A percentile compares a stretch with the other conserved stretches of the same genome.
phyloP scores from a whole-genome alignment of 2,888 invertebrate species.

The Drosophila sordidula region DNA sequence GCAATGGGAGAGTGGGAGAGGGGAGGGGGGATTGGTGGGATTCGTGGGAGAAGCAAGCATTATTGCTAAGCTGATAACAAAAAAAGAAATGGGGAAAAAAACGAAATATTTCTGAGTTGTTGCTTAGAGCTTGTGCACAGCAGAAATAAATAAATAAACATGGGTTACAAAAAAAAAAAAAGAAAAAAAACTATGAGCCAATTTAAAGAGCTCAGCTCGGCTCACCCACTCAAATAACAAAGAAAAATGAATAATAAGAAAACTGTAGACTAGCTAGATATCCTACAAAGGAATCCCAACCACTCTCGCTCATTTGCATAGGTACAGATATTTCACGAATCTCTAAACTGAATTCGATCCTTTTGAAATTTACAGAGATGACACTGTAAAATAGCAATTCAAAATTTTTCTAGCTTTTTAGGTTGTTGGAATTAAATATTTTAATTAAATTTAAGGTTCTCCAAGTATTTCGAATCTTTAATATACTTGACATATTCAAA shows the following conservation, averaged over 20 bases:
- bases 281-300: neutral
- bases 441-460: no score
- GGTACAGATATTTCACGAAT: no score
- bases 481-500: no score
- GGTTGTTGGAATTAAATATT: no score
- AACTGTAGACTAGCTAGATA: neutral
- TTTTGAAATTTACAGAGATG: no score
- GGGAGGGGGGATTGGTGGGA: neutral
- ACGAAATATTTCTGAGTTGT: slow-evolving; percentile 30
- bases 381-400: no score
- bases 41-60: neutral
- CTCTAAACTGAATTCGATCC: no score
- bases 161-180: slow-evolving; percentile 4
- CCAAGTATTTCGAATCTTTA: no score
- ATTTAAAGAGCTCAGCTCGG: slow-evolving; percentile 26
- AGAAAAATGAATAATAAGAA: neutral
- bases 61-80: slow-evolving; percentile 20
- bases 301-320: neutral
- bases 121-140: slow-evolving; percentile 37
- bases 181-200: slow-evolving; percentile 19
- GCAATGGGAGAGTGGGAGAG: neutral
- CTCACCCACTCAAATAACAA: neutral
- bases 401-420: no score
- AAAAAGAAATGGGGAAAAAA: neutral
- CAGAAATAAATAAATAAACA: slow-evolving; percentile 47